Base-by-base conservation (phyloP, 2,113 vertebrate species). In the Periophthalmus modestus region DNA sequence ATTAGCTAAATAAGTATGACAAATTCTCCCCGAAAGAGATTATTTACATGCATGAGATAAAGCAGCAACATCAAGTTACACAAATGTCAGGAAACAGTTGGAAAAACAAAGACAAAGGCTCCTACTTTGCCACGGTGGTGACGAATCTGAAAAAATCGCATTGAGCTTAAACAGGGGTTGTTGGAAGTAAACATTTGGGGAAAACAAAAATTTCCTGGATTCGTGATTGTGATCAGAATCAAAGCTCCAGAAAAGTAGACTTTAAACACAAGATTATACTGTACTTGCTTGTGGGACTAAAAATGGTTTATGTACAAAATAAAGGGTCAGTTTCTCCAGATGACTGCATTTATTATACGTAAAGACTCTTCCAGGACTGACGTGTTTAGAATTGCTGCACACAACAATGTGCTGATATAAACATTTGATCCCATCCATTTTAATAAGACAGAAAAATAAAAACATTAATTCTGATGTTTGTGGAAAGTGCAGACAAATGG, bases 1-100 rank as follows among this genome's bases (percentile, higher is more conserved):
- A 67, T 48, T 67, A 67, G 47, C 43, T 48, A 24, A 46, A 67
- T 46, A 67, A 67, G 43, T 47, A 21, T 67, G 66, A 21, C 39
- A 47, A 65, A 43, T 34, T 39, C 36, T 24, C 21, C 18, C 66
- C 66, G 23, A 67, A 46, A 48, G n/a, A 21, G 0, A 46, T 67
- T 4, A 11, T 48, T 48, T 67, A 65, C 33, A 9, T 43, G n/a
- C 3, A 47, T 23, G 19, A 48, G 66, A 48, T 16, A 46, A 16
- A 67, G 43, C 39, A 47, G 36, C 36, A 63, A 34, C 33, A 63
- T 36, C 12, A 43, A 46, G 43, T 48, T 67, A 19, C 33, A 48
- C 19, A 47, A 15, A 67, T 67, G 21, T 67, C 43, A 67, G 39
- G 21, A 46, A 14, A 46, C 11, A 18, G 43, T 24, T 24, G 46